Evolutionary conservation across 2,113 vertebrate genomes (phyloP).

Genomic region (Anarhynchus alexandrinus): DNA sequence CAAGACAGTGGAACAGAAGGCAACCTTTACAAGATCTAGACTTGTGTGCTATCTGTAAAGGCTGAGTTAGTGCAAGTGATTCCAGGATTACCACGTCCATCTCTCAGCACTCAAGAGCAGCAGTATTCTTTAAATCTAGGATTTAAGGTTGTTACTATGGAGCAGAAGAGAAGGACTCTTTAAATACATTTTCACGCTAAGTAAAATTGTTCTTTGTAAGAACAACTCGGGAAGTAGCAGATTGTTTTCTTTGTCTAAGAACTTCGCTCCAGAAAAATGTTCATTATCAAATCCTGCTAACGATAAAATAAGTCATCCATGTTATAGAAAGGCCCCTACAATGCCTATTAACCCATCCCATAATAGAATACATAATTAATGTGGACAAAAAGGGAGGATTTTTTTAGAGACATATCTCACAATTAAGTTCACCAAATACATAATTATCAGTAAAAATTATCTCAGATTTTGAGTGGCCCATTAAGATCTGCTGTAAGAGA

Average conservation of each 20-base stretch:
- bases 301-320: neutral
- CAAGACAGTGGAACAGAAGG: neutral
- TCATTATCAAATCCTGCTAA: neutral
- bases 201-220: neutral
- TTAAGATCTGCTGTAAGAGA: neutral
- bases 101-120: neutral
- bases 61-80: neutral
- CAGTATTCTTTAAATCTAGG: neutral
- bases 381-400: neutral
- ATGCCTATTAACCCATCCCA: neutral
- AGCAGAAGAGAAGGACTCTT: neutral
- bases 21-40: neutral
- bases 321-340: neutral
- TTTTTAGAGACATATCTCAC: neutral
- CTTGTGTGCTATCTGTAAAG: no score
- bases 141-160: neutral
- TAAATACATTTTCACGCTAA: neutral
- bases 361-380: neutral
- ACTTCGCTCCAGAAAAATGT: neutral
- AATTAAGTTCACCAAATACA: neutral
- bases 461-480: neutral
- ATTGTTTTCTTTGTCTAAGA: neutral
- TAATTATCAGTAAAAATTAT: neutral
- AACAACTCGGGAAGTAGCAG: neutral
- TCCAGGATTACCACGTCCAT: neutral